phyloP scores from a whole-genome alignment of 2,797 vertebrate genomes.

The Falco cherrug region DNA sequence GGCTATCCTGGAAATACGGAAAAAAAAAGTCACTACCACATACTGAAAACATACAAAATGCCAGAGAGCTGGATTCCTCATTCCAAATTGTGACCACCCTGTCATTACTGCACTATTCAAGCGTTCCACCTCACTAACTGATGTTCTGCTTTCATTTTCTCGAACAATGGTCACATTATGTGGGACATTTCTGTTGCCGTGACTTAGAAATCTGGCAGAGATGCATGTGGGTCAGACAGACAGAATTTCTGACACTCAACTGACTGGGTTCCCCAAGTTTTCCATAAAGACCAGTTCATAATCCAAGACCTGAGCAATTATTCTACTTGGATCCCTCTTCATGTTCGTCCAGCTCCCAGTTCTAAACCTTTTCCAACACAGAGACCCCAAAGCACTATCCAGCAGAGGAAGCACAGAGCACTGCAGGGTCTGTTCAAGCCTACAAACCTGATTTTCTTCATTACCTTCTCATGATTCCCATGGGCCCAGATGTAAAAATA shows the following conservation, averaged over 20 bases:
- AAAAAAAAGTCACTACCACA: not conserved
- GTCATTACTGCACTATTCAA: not conserved
- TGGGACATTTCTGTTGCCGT: not conserved
- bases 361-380: not conserved
- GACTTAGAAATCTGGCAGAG: not conserved
- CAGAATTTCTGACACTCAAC: not conserved
- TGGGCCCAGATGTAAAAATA: not conserved
- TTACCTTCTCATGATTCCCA: not conserved
- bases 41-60: not conserved
- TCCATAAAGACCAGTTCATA: not conserved
- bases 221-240: not conserved
- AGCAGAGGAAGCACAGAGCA: not conserved
- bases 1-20: slow-evolving; percentile 82
- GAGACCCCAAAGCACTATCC: not conserved
- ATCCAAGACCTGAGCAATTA: not conserved
- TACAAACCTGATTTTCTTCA: not conserved
- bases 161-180: not conserved
- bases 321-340: fast-evolving
- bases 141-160: not conserved
- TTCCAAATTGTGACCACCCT: not conserved
- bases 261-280: not conserved
- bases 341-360: not conserved
- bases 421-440: not conserved
- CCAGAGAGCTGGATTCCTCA: not conserved
- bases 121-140: not conserved